Base-by-base conservation (phyloP, 2,888 invertebrate genomes). In the Netelia inedita region DNA sequence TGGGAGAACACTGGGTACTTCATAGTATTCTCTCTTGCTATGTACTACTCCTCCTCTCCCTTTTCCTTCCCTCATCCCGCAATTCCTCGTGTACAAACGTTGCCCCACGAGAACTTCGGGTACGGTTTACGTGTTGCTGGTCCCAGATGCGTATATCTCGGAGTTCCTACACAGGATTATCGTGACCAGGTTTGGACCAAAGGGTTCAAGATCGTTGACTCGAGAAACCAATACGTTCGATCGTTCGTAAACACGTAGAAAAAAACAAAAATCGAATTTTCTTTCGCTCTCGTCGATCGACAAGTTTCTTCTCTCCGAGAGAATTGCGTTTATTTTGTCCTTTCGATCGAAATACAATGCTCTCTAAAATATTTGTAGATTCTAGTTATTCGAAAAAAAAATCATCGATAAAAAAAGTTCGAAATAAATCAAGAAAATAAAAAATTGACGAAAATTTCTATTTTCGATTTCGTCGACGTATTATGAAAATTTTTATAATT, bases 81-180 rank as follows among this genome's bases (percentile, higher is more conserved):
- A 57, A 46, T 55, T 50, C 41, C 59, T 21, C 35, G 41, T 74
- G 73, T 80, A 68, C 50, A 59, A 71, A 73, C 59, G 73, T 73
- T 43, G 66, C 55, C 59, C 59, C 43, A 28, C 35, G 23, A 66
- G 66, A 55, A 73, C 57, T 65, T 43, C 2, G 28, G 61, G 53
- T 35, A 41, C n/a, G 65, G 41, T 35, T 28, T 63, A 74, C 63
- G 35, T 35, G 41, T 41, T 46, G 43, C 65, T 46, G 61, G 57
- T 19, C 59, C 66, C 41, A 28, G 43, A 46, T 19, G 35, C 57
- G 43, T n/a, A 28, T 55, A 46, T 41, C 57, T 14, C 35, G 61
- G 69, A 50, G 50, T 46, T 68, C 50, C 43, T n/a, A n/a, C 41
- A 11, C n/a, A 23, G 41, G 10, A 69, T 69, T 28, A 23, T 53